Percentiles rank a stretch among this genome's conserved stretches.
phyloP scores from a whole-genome alignment of 2,888 invertebrate species.

The Drosophila affinis region DNA sequence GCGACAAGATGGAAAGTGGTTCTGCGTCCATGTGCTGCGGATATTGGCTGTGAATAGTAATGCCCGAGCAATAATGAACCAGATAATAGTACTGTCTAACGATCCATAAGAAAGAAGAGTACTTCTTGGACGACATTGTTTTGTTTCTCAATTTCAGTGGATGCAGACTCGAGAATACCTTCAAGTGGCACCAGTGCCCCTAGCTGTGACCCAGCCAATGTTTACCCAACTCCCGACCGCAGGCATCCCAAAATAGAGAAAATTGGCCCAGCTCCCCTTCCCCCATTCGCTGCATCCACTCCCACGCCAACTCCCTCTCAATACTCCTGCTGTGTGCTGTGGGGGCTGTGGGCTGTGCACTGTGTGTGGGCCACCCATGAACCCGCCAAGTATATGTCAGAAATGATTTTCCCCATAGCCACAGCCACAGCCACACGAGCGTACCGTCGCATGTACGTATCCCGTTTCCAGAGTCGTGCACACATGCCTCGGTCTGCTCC shows the following conservation, averaged over 20 bases:
- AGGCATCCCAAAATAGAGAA: constrained; percentile 34
- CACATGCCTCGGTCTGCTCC: constrained; percentile 68
- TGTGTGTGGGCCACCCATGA: constrained; percentile 63
- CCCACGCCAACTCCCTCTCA: constrained; percentile 27
- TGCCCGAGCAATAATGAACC: constrained; percentile 11
- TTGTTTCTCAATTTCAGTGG: background rate
- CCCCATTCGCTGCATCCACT: constrained; percentile 5
- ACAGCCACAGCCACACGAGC: constrained; percentile 24
- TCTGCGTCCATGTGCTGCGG: background rate
- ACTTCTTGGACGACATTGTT: background rate
- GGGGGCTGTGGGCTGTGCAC: constrained; percentile 4
- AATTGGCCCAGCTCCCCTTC: constrained; percentile 5
- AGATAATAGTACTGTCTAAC: too few species aligned
- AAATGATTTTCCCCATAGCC: constrained; percentile 51
- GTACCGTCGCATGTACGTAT: constrained; percentile 10
- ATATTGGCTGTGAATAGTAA: constrained; percentile 23
- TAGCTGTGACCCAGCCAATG: constrained; percentile 17
- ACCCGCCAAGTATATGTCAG: constrained; percentile 58
- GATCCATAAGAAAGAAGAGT: background rate
- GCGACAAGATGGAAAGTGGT: constrained; percentile 19
- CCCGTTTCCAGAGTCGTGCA: constrained; percentile 42
- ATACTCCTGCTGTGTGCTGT: constrained; percentile 6
- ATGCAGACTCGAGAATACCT: background rate
- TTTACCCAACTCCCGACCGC: constrained; percentile 23
- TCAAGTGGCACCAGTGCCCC: constrained; percentile 8